phyloP scores from a whole-genome alignment of 2,797 vertebrate species.

The Chelon labrosus region DNA sequence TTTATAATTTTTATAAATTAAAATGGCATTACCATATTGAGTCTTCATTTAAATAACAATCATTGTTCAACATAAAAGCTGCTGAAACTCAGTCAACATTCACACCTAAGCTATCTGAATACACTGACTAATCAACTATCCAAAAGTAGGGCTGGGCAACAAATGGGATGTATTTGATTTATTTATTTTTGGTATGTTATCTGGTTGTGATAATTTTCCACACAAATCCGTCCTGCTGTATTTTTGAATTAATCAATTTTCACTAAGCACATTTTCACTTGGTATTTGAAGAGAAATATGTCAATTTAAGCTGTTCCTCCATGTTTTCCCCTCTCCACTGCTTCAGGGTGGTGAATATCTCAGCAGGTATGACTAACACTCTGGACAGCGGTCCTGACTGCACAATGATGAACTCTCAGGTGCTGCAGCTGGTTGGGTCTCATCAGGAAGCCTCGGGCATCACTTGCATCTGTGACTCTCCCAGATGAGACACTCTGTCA shows the following conservation, averaged over 20 bases:
- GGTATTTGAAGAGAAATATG: neutral
- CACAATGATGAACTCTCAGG: constrained; percentile 2
- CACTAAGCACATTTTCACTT: neutral
- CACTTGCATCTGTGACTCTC: constrained; percentile 47
- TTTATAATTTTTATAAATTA: neutral
- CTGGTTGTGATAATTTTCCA: neutral
- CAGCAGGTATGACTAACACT: neutral
- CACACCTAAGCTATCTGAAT: no score
- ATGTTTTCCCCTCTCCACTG: neutral
- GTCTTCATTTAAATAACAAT: no score
- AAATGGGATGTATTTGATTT: neutral
- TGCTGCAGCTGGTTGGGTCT: constrained; percentile 26
- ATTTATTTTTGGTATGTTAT: neutral
- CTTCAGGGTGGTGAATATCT: neutral
- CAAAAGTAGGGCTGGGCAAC: neutral
- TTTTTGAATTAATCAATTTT: neutral
- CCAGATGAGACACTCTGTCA: constrained; percentile 40
- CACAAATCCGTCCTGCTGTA: neutral
- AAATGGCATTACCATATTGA: neutral
- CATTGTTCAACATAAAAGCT: no score
- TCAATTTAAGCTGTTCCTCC: neutral
- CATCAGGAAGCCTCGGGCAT: constrained; percentile 15
- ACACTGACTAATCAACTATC: no score
- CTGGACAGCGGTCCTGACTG: constrained; percentile 7
- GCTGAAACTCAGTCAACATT: no score